Conservation (phyloP, 92 coral and sea anemone species). For the Metridium senile region DNA sequence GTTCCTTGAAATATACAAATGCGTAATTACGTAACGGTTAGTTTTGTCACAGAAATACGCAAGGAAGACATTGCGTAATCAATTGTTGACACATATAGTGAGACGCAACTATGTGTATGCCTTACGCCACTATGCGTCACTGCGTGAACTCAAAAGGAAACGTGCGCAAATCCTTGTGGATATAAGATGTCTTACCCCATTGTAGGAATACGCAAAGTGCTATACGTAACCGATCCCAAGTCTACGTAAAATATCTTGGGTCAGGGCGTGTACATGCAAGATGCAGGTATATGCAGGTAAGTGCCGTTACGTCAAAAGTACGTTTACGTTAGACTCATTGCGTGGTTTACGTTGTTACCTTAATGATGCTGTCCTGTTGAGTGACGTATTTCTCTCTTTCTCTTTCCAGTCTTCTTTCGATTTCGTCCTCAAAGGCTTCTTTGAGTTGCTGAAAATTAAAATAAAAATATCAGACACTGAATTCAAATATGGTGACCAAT, state of each 20-base stretch:
- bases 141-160: not conserved
- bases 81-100: too few species aligned
- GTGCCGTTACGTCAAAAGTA: not conserved
- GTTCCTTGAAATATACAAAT: not conserved
- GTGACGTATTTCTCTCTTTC: conserved; percentile 30
- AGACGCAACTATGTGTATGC: too few species aligned
- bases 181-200: too few species aligned
- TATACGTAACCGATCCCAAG: too few species aligned
- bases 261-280: not conserved
- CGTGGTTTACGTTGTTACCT: too few species aligned
- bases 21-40: too few species aligned
- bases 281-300: not conserved
- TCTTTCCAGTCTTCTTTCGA: conserved; percentile 56
- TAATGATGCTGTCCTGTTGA: not conserved
- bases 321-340: too few species aligned
- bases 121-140: too few species aligned
- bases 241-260: too few species aligned
- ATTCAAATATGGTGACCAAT: too few species aligned
- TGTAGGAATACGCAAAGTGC: not conserved
- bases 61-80: not conserved
- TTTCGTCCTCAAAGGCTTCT: conserved; percentile 84
- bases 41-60: too few species aligned
- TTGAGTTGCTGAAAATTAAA: conserved; percentile 59
- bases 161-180: too few species aligned
- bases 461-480: not conserved